A percentile compares a stretch with the other conserved stretches of the same genome.
Conservation (phyloP, 2,888 invertebrate species). For the Bellardia bayeri region DNA sequence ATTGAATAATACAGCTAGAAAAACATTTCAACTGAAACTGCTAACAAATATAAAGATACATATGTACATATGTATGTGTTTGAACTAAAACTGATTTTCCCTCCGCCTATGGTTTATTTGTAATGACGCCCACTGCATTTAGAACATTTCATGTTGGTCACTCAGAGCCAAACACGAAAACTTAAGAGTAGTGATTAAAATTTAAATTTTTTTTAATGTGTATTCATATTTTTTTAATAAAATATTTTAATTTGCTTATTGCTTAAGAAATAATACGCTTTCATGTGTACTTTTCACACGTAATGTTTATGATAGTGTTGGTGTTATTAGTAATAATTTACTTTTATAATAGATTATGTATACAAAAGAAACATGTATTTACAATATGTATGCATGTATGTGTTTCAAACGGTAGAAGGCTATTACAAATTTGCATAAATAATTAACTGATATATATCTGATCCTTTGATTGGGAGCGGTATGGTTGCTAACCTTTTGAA, state of each 20-base stretch:
- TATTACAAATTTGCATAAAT: constrained; percentile 2
- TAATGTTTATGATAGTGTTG: neutral
- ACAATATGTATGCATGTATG: neutral
- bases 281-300: constrained; percentile 3
- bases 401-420: neutral
- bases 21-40: too few species aligned
- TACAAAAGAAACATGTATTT: neutral
- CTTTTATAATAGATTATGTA: neutral
- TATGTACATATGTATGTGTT: too few species aligned
- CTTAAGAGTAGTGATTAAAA: constrained; percentile 8
- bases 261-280: neutral
- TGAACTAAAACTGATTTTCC: neutral
- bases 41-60: too few species aligned
- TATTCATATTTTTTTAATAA: neutral
- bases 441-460: neutral
- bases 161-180: neutral
- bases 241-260: constrained; percentile 31
- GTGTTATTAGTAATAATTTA: neutral
- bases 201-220: constrained; percentile 10
- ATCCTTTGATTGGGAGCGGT: neutral
- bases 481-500: neutral
- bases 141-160: constrained; percentile 5
- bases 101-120: constrained; percentile 1
- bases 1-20: too few species aligned
- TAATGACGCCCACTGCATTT: neutral